Base-by-base conservation (phyloP, 35 echinoderm and acorn worm species). In the Stichopus chloronotus region DNA sequence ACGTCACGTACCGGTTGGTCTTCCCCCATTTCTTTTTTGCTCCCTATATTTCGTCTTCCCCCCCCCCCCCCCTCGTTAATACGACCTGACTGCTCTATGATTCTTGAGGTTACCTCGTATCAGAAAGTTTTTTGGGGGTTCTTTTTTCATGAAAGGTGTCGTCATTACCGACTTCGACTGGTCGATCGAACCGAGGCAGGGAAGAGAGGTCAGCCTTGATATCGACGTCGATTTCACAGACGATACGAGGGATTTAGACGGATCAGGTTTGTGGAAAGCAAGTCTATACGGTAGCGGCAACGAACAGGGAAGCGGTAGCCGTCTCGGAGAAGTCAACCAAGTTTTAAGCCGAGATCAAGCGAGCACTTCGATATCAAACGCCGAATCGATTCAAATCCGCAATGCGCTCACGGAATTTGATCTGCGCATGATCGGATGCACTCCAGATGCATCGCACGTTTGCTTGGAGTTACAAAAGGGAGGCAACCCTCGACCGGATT, bases 261-360 rank as follows among this genome's bases (percentile, higher is more conserved):
- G 94, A 3, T 68, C 93, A 58, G 93, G 93, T 13, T 86, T 96
- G 4, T 96, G 95, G 95, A 63, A 92, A 19, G 55, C 88, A 16
- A 83, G 83, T 14, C 80, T 96, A 16, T 96, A 92, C 88, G 95
- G 93, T 9, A 96, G 95, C 72, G 60, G 71, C 61, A 92, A 92
- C 56, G 21, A 23, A 2, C 52, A 86, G 17, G 95, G 95, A 54
- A 30, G 20, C 25, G 95, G 95, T 57, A 74, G 81, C 19, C 79
- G 76, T 63, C 72, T 92, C 4, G 87, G 83, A 16, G 90, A 89
- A 25, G 87, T 79, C 16, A 55, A 53, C 55, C 95, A 96, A 83
- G 86, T 96, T 54, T 85, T 96, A 23, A 77, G 94, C 87, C 54
- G 72, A 21, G 61, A 88, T 57, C 88, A 92, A 25, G 92, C 93